Base-by-base conservation (phyloP, 2,797 vertebrate species). In the Cossypha heuglini region DNA sequence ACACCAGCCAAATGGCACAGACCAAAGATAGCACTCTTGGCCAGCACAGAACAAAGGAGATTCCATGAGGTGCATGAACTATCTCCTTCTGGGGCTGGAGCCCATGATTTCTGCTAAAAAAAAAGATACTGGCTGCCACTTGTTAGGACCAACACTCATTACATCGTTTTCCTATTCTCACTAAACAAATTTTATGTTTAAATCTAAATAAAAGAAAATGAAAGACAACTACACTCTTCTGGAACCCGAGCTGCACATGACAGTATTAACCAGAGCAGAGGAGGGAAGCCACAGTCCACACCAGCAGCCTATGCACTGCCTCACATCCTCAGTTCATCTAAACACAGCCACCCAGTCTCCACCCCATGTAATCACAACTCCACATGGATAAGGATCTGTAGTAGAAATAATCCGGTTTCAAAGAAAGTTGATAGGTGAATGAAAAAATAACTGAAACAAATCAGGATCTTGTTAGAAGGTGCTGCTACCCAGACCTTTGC, bases 401-500 rank as follows among this genome's bases (percentile, higher is more conserved):
- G 13, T 0, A 62, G n/a, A 67, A 87, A 49, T 6, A 77, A 66
- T 31, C 31, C 17, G 25, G 26, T 22, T 77, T 22, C 46, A n/a
- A 62, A 77, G 19, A 49, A 71, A 67, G 35, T 6, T 4, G 2
- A n/a, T 2, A 6, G 22, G 8, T 0, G 0, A 20, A 19, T 1
- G 1, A 16, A 17, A 18, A 57, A 37, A 21, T 25, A 11, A 13
- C 19, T 10, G 3, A 33, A 29, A 25, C 1, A 52, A 61, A 61
- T 6, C 37, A 49, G 13, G 24, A 21, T 62, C 80, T 63, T 45
- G 3, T 46, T 42, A 42, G 28, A 72, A 58, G 29, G 16, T 26
- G 22, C 29, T 87, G 48, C 33, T 85, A 59, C 19, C 7, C 58
- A 51, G 26, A 59, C 17, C 20, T 48, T 20, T 18, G 31, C 18